These are phyloP conservation scores for Zoanthus sansibaricus DNA, from an alignment of 92 coral and sea anemone species.

Conservation along the genomic window DNA sequence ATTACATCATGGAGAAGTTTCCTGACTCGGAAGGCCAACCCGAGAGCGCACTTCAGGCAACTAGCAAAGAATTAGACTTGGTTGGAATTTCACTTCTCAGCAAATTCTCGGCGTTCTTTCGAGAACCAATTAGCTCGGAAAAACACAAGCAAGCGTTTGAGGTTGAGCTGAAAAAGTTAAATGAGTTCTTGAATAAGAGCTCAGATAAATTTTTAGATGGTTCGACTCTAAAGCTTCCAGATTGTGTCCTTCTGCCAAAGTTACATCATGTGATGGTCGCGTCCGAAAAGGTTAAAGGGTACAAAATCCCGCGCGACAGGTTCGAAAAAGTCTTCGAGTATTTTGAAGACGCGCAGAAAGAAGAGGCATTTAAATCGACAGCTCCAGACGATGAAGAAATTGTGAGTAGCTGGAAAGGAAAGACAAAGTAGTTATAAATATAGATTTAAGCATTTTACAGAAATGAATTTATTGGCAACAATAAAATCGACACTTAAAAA, in stretches of 20 bases:
- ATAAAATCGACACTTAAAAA: background rate
- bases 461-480: background rate
- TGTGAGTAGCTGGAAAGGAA: constrained; percentile 53
- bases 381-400: constrained; percentile 53
- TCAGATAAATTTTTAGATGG: constrained; percentile 70
- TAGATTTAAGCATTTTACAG: background rate
- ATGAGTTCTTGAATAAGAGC: constrained; percentile 45
- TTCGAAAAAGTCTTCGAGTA: constrained; percentile 47
- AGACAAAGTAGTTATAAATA: constrained; percentile 6
- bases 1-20: constrained; percentile 60
- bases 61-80: constrained; percentile 3
- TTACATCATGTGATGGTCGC: constrained; percentile 65
- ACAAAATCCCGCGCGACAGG: constrained; percentile 34
- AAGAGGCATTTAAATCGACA: constrained; percentile 50
- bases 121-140: constrained; percentile 49
- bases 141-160: constrained; percentile 40
- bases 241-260: constrained; percentile 81
- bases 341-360: constrained; percentile 57
- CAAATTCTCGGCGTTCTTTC: constrained; percentile 68
- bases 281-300: constrained; percentile 52
- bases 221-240: constrained; percentile 63
- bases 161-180: constrained; percentile 49
- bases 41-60: constrained; percentile 25
- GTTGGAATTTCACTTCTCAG: constrained; percentile 54
- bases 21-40: constrained; percentile 24